Evolutionary conservation across 1,140 invertebrate genomes (phyloP).

Genomic region (Euwallacea similis): DNA sequence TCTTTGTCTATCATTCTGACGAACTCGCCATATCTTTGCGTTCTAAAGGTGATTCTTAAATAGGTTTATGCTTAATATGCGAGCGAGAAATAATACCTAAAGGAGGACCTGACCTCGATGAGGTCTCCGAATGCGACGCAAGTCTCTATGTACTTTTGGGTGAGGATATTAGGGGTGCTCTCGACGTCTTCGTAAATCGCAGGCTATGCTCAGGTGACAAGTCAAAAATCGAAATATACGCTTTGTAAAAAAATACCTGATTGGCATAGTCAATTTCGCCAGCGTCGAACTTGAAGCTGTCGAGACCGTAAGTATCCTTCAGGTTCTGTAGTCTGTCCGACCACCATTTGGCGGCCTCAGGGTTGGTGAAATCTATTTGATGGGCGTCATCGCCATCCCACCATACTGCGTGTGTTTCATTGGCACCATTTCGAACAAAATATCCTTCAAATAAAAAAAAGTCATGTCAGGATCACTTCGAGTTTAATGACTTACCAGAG

Average conservation of each 20-base stretch:
- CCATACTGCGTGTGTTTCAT: conserved; percentile 69
- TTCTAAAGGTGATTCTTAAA: conserved; percentile 51
- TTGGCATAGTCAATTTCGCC: conserved; percentile 69
- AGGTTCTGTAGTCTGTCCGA: conserved; percentile 62
- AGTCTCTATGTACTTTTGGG: conserved; percentile 66
- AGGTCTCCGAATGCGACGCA: conserved; percentile 66
- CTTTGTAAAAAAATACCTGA: conserved; percentile 20
- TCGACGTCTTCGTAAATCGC: conserved; percentile 50
- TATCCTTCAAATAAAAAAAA: conserved; percentile 48
- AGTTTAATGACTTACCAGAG: conserved; percentile 49
- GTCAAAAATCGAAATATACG: too few relatives aligned
- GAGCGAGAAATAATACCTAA: conserved; percentile 49
- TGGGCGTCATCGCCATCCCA: conserved; percentile 77
- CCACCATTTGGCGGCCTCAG: conserved; percentile 75
- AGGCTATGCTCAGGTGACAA: conserved; percentile 17
- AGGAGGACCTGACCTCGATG: conserved; percentile 72
- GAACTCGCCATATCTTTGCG: conserved; percentile 79
- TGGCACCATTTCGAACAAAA: conserved; percentile 62
- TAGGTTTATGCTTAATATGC: background rate
- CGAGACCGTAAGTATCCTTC: conserved; percentile 66
- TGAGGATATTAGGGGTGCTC: conserved; percentile 64
- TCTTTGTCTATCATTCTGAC: conserved; percentile 88
- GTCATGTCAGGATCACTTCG: background rate
- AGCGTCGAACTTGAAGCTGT: conserved; percentile 92
- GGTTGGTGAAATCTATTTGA: conserved; percentile 80